phyloP scores from a whole-genome alignment of 2,113 vertebrate genomes.

The Rhinolophus ferrumequinum region DNA sequence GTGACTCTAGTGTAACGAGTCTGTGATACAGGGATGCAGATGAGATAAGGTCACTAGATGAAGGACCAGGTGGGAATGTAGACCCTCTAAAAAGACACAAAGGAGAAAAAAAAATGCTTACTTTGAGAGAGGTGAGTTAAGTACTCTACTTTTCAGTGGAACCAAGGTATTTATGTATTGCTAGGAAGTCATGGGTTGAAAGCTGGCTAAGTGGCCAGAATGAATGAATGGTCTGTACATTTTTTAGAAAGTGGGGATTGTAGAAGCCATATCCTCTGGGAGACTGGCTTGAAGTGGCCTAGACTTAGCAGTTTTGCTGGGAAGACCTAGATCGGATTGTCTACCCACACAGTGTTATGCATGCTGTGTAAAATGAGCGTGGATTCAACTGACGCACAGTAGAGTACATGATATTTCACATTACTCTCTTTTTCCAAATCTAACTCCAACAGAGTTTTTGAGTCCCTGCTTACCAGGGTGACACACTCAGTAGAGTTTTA shows the following conservation, averaged over 20 bases:
- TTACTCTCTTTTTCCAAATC: background rate
- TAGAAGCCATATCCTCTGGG: background rate
- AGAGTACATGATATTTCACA: background rate
- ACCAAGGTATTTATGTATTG: background rate
- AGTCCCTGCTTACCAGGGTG: background rate
- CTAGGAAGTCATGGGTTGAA: background rate
- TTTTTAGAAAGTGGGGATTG: background rate
- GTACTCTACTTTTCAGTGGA: background rate
- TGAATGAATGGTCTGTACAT: background rate
- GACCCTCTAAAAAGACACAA: background rate
- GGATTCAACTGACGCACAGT: background rate
- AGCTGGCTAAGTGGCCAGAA: background rate
- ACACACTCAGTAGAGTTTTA: background rate
- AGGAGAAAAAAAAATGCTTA: background rate
- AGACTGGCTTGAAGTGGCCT: background rate
- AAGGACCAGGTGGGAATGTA: background rate
- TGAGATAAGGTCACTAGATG: background rate
- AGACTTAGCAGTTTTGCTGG: background rate
- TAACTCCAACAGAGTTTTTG: slow-evolving; percentile 26
- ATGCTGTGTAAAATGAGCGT: background rate
- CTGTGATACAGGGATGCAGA: background rate
- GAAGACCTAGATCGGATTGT: background rate
- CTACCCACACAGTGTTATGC: background rate
- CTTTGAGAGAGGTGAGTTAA: background rate
- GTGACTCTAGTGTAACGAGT: background rate